Percentiles rank a stretch among this genome's conserved stretches.
Evolutionary conservation across 2,888 invertebrate species (phyloP).

Genomic region (Lithophane semibrunnea): DNA sequence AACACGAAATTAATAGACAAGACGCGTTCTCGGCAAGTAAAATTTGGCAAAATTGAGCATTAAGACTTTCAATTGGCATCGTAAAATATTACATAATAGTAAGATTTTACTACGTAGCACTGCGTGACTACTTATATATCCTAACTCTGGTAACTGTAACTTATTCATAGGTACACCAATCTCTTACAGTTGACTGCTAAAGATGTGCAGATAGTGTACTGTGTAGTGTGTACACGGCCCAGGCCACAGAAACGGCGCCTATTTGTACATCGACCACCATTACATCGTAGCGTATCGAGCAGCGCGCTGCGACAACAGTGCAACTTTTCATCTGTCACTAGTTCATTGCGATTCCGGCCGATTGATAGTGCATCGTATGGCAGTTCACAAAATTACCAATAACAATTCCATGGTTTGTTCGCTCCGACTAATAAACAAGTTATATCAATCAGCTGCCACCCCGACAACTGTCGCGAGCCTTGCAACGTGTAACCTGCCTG

Average conservation of each 20-base stretch:
- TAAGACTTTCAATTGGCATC: slow-evolving; percentile 88
- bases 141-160: slow-evolving; percentile 89
- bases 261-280: slow-evolving; percentile 46
- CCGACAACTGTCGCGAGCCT: slow-evolving; percentile 25
- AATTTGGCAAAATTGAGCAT: slow-evolving; percentile 91
- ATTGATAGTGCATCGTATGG: slow-evolving; percentile 23
- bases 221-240: slow-evolving; percentile 66
- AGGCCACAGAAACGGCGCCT: slow-evolving; percentile 66
- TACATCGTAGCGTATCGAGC: slow-evolving; percentile 21
- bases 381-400: slow-evolving; percentile 43
- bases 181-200: slow-evolving; percentile 73
- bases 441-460: slow-evolving; percentile 40
- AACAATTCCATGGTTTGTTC: slow-evolving; percentile 40
- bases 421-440: slow-evolving; percentile 34
- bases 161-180: slow-evolving; percentile 84
- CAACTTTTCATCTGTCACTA: slow-evolving; percentile 20
- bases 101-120: slow-evolving; percentile 83
- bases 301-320: slow-evolving; percentile 21
- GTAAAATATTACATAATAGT: slow-evolving; percentile 81
- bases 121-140: slow-evolving; percentile 84
- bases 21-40: slow-evolving; percentile 88
- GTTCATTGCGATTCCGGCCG: slow-evolving; percentile 16
- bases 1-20: slow-evolving; percentile 84
- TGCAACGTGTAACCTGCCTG: slow-evolving; percentile 52
- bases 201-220: slow-evolving; percentile 70